Conservation (phyloP, 1,140 invertebrate genomes). For the Neotoxoptera formosana region DNA sequence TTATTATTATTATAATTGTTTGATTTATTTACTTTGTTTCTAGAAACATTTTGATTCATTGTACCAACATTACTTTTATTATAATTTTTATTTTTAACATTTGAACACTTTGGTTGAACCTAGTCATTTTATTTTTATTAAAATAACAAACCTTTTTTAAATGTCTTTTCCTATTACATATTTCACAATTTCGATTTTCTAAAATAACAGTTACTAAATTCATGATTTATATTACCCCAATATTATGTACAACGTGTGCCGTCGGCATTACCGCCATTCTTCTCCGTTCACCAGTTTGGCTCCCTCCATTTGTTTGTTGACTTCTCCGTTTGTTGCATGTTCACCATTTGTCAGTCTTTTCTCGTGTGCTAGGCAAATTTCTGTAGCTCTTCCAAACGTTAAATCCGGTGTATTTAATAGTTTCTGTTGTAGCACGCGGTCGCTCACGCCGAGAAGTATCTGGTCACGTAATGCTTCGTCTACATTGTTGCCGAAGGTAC, state of each 20-base stretch:
- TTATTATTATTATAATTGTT: no score
- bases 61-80: background rate
- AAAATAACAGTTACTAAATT: constrained; percentile 38
- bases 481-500: constrained; percentile 30
- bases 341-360: constrained; percentile 2
- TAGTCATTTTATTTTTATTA: constrained; percentile 30
- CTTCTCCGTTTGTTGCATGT: background rate
- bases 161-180: constrained; percentile 30
- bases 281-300: background rate
- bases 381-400: no score
- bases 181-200: constrained; percentile 21
- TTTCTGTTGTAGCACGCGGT: constrained; percentile 22
- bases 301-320: background rate
- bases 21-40: constrained; percentile 13
- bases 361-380: constrained; percentile 36
- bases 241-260: background rate
- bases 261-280: no score
- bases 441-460: background rate
- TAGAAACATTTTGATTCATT: no score
- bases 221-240: constrained; percentile 29
- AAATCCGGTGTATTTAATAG: no score
- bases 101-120: background rate
- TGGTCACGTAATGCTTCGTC: constrained; percentile 28
- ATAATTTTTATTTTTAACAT: background rate
- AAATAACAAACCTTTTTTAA: constrained; percentile 36